Evolutionary conservation across 1,140 invertebrate genomes (phyloP).

Genomic region (Drosophila malerkotliana): DNA sequence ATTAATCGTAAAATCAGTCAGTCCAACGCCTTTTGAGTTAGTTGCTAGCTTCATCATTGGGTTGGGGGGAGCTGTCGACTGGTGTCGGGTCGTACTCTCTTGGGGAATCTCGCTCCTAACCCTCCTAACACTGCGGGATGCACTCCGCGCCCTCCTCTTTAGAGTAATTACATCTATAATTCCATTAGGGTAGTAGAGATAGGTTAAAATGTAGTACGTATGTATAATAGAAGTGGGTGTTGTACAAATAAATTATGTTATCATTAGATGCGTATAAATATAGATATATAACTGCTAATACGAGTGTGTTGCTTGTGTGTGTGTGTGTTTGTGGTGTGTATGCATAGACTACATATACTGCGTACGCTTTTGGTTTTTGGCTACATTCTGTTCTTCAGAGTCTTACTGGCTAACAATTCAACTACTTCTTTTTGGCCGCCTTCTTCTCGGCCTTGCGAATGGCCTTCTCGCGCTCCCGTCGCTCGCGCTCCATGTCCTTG

Average conservation of each 20-base stretch:
- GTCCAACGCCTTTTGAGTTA: constrained; percentile 63
- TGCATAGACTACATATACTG: constrained; percentile 65
- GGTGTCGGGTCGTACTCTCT: constrained; percentile 8
- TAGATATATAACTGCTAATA: constrained; percentile 59
- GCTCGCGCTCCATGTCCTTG: constrained; percentile 89
- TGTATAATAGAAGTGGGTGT: constrained; percentile 63
- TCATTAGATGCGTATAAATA: constrained; percentile 46
- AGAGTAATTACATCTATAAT: constrained; percentile 62
- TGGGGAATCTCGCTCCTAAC: constrained; percentile 28
- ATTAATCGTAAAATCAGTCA: constrained; percentile 82
- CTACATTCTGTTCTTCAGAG: constrained; percentile 57
- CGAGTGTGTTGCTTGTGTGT: constrained; percentile 37
- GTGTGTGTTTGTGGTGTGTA: constrained; percentile 39
- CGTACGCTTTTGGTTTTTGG: constrained; percentile 78
- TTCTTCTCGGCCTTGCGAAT: constrained; percentile 92
- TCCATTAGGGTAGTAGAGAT: constrained; percentile 53
- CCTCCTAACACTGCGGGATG: constrained; percentile 12
- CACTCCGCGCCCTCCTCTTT: constrained; percentile 30
- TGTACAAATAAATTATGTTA: constrained; percentile 71
- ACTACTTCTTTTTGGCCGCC: constrained; percentile 88
- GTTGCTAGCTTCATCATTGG: constrained; percentile 45
- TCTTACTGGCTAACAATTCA: constrained; percentile 76
- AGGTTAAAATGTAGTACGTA: constrained; percentile 78
- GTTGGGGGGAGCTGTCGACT: constrained; percentile 40
- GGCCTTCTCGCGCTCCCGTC: constrained; percentile 90